A percentile compares a stretch with the other conserved stretches of the same genome.
Conservation (phyloP, 2,113 vertebrate species). For the Toxostoma redivivum region DNA sequence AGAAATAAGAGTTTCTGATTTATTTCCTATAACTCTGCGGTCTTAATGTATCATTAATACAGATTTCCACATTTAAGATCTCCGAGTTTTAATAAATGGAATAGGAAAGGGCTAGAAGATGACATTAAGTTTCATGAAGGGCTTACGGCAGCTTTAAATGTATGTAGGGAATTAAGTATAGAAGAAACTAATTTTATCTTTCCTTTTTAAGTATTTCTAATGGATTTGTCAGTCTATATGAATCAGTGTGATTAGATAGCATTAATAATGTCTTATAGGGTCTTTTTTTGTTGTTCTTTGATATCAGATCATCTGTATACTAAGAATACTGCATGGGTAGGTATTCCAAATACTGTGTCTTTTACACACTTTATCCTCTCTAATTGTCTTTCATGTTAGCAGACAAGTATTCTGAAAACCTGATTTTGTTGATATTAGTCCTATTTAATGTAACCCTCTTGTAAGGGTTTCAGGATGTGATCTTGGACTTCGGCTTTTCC, state of each 20-base stretch:
- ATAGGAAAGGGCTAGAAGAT: background rate
- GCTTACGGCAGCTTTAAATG: background rate
- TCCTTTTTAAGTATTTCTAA: background rate
- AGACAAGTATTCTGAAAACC: background rate
- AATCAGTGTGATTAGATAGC: background rate
- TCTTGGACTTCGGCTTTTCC: background rate
- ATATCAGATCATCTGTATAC: background rate
- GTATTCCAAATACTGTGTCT: background rate
- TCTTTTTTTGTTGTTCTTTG: background rate
- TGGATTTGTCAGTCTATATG: background rate
- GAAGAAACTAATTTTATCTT: background rate
- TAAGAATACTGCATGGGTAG: background rate
- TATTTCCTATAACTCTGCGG: background rate
- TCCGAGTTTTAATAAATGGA: background rate
- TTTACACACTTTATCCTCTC: background rate
- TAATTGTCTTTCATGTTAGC: background rate
- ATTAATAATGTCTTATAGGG: background rate
- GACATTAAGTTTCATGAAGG: background rate
- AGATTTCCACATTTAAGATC: background rate
- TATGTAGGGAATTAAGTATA: background rate
- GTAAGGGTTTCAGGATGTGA: background rate
- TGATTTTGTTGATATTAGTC: background rate
- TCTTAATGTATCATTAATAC: background rate
- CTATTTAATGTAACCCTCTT: background rate
- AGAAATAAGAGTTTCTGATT: background rate